A percentile compares a stretch with the other conserved stretches of the same genome.
Conservation (phyloP, 2,113 vertebrate genomes). For the Halichoerus grypus region DNA sequence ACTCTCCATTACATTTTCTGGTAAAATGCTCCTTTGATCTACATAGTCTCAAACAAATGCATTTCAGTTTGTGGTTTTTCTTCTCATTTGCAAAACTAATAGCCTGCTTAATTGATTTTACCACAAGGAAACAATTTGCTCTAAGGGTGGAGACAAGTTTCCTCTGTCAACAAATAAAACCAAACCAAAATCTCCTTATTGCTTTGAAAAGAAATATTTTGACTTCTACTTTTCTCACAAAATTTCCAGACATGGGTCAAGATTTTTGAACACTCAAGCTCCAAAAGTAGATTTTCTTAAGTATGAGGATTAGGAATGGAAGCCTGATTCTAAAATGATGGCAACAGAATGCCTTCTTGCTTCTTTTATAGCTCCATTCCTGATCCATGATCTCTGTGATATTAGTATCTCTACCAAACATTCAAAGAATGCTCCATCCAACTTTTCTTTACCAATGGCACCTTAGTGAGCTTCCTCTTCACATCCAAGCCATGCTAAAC, state of each 20-base stretch:
- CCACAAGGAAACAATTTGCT: background rate
- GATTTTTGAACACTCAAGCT: background rate
- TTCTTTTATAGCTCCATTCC: background rate
- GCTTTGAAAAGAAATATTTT: background rate
- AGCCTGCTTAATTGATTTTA: background rate
- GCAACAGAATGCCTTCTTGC: too few relatives aligned
- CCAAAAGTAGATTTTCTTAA: background rate
- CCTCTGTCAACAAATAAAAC: constrained; percentile 19
- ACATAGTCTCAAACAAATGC: background rate
- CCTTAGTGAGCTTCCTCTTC: background rate
- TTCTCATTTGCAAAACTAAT: constrained; percentile 53
- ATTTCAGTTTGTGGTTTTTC: background rate
- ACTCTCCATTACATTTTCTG: background rate
- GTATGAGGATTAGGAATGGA: background rate
- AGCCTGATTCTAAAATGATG: background rate
- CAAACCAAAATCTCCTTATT: background rate
- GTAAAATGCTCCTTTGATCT: background rate
- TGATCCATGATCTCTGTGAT: background rate
- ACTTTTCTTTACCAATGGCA: background rate
- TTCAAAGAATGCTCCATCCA: background rate
- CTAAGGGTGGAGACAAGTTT: background rate
- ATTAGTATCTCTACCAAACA: background rate
- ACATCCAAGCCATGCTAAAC: background rate
- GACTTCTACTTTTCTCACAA: background rate
- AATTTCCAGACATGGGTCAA: constrained; percentile 7